A percentile compares a stretch with the other conserved stretches of the same genome.
Evolutionary conservation across 2,113 vertebrate species (phyloP).

Genomic region (Urocolius indicus): DNA sequence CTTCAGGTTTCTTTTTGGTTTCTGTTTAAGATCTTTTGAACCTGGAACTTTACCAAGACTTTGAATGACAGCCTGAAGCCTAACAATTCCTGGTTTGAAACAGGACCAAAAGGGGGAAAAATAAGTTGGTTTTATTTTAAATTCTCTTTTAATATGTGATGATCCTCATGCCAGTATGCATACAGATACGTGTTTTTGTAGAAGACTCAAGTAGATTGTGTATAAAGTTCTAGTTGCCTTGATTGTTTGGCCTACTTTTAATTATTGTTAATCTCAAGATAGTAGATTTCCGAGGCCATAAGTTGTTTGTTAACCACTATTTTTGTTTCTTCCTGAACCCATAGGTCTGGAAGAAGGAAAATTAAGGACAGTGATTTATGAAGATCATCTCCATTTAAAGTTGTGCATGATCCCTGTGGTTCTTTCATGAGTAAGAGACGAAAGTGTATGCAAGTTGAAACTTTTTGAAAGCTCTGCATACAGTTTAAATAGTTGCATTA

Average conservation of each 20-base stretch:
- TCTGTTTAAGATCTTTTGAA: not conserved
- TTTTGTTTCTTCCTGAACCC: not conserved
- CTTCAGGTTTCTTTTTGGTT: not conserved
- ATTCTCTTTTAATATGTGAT: not conserved
- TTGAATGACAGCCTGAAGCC: not conserved
- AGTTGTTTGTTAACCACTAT: not conserved
- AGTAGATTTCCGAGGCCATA: not conserved
- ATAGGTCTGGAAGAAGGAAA: not conserved
- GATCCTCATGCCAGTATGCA: not conserved
- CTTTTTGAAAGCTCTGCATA: not conserved
- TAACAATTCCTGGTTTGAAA: not conserved
- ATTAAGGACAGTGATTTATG: not conserved
- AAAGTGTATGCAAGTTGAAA: not conserved
- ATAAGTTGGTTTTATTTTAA: too few species aligned
- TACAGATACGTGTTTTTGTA: not conserved
- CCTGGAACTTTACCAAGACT: not conserved
- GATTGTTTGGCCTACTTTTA: not conserved
- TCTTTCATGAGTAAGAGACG: not conserved
- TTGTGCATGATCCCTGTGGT: not conserved
- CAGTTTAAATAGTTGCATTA: slow-evolving; percentile 12
- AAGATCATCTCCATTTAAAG: not conserved
- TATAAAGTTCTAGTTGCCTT: not conserved
- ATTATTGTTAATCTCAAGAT: not conserved
- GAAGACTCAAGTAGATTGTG: not conserved
- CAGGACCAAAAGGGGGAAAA: not conserved